Conservation (phyloP, 2,113 vertebrate genomes). For the Scortum barcoo region DNA sequence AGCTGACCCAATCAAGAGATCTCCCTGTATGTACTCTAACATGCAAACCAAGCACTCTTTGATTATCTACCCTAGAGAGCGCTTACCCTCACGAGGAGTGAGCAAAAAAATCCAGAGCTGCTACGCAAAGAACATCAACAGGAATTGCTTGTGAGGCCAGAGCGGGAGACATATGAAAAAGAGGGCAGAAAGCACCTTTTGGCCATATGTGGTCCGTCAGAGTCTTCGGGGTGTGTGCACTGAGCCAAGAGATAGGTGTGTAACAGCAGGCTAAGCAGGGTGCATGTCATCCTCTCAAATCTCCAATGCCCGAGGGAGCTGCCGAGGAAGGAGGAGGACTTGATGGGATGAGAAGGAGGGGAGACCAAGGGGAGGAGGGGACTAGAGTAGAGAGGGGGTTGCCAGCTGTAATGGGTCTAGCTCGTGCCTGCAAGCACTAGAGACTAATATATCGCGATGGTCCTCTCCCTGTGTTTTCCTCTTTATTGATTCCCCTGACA, state of each 20-base stretch:
- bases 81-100: neutral
- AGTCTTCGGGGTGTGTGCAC: conserved; percentile 43
- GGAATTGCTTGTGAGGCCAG: conserved; percentile 18
- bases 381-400: conserved; percentile 51
- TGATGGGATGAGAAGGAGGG: conserved; percentile 33
- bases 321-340: conserved; percentile 9
- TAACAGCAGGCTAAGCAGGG: conserved; percentile 48
- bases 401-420: conserved; percentile 69
- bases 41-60: conserved; percentile 28
- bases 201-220: conserved; percentile 50
- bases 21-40: conserved; percentile 1
- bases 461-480: conserved; percentile 75
- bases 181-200: conserved; percentile 53
- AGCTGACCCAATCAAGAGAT: neutral
- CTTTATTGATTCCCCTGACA: conserved; percentile 76
- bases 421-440: conserved; percentile 58
- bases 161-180: conserved; percentile 7
- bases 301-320: neutral
- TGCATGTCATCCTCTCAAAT: conserved; percentile 43
- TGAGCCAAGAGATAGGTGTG: conserved; percentile 38
- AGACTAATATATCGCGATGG: conserved; percentile 76
- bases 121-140: conserved; percentile 34
- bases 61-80: neutral
- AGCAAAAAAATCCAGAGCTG: neutral
- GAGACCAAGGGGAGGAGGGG: conserved; percentile 26